Evolutionary conservation across 2,888 invertebrate species (phyloP), one percentile per base, ranked within the genome.

Genomic region (Agrotis ipsilon): DNA sequence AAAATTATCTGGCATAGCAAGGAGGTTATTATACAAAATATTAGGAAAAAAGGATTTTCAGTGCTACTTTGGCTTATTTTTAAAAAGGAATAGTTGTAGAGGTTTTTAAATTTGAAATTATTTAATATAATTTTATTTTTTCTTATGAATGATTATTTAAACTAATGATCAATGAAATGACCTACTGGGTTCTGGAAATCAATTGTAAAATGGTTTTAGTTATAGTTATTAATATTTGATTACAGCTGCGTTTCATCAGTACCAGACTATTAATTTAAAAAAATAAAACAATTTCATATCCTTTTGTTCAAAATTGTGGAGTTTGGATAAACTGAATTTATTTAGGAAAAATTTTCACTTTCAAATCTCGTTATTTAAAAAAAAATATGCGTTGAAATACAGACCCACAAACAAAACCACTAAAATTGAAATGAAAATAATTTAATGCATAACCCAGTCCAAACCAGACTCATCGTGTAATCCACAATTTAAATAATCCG

Each of bases 401-500:
- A 24, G 11, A 55, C 19, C 46, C 54, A 14, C 32, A 45, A 76
- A 68, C 24, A 49, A 68, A 61, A 24, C 72, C 63, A 78, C 72
- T 51, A 61, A 19, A 67, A 67, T 71, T 71, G 1, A 61, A 70
- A 70, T 81, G 32, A 46, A 61, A 64, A 46, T 57, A 61, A 57
- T 64, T 63, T 48, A 63, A 60, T 62, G 61, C 57, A 58, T n/a
- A 71, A 57, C 55, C 65, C 77, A n/a, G 45, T 45, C 3, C 32
- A 49, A 48, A 72, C 45, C 61, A 1, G 24, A 18, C 72, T 70
- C 63, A 60, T 49, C 27, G 45, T 58, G 24, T 72, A 72, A 78
- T 63, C 82, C 78, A 27, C 60, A 72, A 67, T 81, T 78, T 81
- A 72, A 78, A 78, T 78, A 81, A 78, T 70, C 64, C 52, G 39